A percentile compares a stretch with the other conserved stretches of the same genome.
Conservation (phyloP, 2,113 vertebrate species). For the Lanius collurio region DNA sequence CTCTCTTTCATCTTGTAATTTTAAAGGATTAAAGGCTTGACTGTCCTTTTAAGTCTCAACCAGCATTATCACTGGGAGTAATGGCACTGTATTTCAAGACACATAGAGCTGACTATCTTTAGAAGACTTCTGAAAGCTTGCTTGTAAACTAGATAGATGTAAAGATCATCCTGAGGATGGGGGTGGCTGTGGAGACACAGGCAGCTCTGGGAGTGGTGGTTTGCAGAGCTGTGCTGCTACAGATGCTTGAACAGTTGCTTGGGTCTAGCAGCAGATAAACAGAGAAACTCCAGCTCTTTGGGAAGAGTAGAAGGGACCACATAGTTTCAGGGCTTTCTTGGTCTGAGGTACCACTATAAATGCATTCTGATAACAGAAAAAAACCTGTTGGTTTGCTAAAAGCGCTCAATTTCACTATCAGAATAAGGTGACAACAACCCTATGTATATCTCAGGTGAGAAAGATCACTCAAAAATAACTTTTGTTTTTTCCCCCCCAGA, state of each 20-base stretch:
- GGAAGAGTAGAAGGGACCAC: neutral
- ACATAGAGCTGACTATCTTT: neutral
- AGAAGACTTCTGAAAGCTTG: neutral
- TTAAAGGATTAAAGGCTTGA: slow-evolving; percentile 53
- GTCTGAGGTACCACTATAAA: neutral
- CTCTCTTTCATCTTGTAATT: slow-evolving; percentile 42
- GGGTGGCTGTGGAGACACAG: neutral
- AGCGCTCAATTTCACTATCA: neutral
- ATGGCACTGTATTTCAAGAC: neutral
- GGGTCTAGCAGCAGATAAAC: neutral
- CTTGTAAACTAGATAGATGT: neutral
- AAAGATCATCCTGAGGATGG: neutral
- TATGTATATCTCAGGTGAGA: neutral
- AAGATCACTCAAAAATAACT: neutral
- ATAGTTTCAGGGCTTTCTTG: neutral
- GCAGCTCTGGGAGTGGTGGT: neutral
- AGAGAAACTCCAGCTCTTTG: neutral
- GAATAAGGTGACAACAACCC: neutral
- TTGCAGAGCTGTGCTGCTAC: neutral
- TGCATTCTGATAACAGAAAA: neutral
- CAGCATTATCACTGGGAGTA: neutral
- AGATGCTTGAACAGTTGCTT: neutral
- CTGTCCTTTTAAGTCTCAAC: slow-evolving; percentile 31
- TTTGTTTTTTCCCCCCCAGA: fast-evolving
- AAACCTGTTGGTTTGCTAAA: neutral